phyloP scores from a whole-genome alignment of 2,797 vertebrate genomes.

The Pempheris klunzingeri region DNA sequence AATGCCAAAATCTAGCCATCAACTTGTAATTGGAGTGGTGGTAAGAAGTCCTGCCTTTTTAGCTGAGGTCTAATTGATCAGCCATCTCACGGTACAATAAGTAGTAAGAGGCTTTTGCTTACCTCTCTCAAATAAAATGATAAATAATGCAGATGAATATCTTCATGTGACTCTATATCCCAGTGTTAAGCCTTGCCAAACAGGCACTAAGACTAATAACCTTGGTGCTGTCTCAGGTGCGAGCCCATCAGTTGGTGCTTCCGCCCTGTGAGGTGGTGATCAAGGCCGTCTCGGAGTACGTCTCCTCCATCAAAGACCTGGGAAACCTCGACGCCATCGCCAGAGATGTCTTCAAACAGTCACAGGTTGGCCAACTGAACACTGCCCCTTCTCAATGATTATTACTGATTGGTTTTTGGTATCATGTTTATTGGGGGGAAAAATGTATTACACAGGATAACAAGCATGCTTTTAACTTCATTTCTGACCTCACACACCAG shows the following conservation, averaged over 20 bases:
- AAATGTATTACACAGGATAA: background rate
- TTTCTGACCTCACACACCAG: background rate
- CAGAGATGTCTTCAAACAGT: conserved; percentile 95
- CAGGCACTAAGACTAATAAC: background rate
- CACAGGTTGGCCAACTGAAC: conserved; percentile 84
- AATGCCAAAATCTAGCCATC: background rate
- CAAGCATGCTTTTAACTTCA: too few relatives aligned
- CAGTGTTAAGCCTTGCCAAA: background rate
- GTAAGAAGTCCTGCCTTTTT: background rate
- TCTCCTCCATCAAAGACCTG: conserved; percentile 92
- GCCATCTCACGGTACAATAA: background rate
- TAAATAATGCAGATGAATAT: background rate
- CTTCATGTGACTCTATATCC: background rate
- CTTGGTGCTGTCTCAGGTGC: conserved; percentile 81
- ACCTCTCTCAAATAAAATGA: background rate
- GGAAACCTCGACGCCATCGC: conserved; percentile 91
- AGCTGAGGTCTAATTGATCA: background rate
- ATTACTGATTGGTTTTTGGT: too few relatives aligned
- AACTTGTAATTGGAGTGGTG: background rate
- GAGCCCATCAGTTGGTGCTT: conserved; percentile 93
- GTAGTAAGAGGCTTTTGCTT: background rate
- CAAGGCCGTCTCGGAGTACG: conserved; percentile 94
- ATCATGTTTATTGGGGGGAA: background rate
- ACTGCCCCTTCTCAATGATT: rapidly evolving
- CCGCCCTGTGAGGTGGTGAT: conserved; percentile 95